A percentile compares a stretch with the other conserved stretches of the same genome.
phyloP scores from a whole-genome alignment of 2,113 vertebrate species.

The Sus scrofa region DNA sequence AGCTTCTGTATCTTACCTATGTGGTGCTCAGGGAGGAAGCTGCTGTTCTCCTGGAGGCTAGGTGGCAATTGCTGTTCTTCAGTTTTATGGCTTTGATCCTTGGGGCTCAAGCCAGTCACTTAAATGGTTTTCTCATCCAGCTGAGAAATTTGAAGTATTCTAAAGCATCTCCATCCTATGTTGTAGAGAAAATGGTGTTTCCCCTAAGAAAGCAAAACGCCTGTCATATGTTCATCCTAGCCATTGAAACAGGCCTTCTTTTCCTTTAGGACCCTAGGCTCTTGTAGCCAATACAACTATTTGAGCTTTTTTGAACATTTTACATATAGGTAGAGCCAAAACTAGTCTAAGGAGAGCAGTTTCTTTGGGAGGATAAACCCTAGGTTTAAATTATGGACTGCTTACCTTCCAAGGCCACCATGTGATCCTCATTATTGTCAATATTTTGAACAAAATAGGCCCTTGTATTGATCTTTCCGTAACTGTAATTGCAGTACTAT shows the following conservation, averaged over 20 bases:
- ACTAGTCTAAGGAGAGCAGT: neutral
- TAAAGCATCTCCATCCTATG: neutral
- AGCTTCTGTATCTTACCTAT: neutral
- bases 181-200: neutral
- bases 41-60: neutral
- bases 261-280: slow-evolving; percentile 49
- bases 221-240: neutral
- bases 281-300: neutral
- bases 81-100: neutral
- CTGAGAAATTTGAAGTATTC: neutral
- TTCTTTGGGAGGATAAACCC: neutral
- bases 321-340: slow-evolving; percentile 1
- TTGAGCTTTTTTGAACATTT: slow-evolving; percentile 39
- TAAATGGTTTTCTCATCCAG: neutral
- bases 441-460: slow-evolving; percentile 39
- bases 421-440: slow-evolving; percentile 36
- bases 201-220: neutral
- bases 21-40: neutral
- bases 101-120: neutral
- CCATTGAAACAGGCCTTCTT: neutral
- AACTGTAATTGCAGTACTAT: slow-evolving; percentile 12
- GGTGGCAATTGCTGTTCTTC: neutral
- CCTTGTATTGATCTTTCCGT: neutral
- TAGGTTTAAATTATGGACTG: slow-evolving; percentile 4
- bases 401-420: neutral